phyloP scores from a whole-genome alignment of 1,140 invertebrate species.

The Tetramorium alpestre region DNA sequence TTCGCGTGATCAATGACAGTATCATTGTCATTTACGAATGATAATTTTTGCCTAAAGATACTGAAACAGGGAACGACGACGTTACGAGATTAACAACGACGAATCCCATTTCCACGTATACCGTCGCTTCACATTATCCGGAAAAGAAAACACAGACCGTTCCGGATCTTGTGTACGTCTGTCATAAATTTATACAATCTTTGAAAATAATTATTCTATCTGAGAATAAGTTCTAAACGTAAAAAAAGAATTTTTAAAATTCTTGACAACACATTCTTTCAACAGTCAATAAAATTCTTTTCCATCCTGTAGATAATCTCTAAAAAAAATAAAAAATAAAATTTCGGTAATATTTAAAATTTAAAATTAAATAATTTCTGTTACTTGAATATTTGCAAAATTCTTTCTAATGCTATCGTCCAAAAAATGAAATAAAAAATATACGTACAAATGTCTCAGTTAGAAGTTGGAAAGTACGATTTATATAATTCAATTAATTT shows the following conservation, averaged over 20 bases:
- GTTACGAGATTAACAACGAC: background rate
- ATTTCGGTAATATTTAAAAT: background rate
- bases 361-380: background rate
- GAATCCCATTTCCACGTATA: constrained; percentile 67
- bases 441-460: background rate
- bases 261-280: background rate
- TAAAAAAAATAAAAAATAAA: background rate
- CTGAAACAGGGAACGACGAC: background rate
- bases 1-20: background rate
- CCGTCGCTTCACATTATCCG: constrained; percentile 68
- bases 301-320: background rate
- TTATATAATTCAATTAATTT: background rate
- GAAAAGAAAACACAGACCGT: constrained; percentile 72
- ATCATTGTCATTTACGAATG: background rate
- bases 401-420: background rate
- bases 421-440: background rate
- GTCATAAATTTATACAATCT: background rate
- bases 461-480: background rate
- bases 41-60: background rate
- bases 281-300: background rate
- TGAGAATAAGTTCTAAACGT: background rate
- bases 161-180: background rate
- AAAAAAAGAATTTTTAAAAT: background rate
- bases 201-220: background rate
- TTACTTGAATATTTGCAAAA: background rate